These are phyloP conservation scores for Lasioglossum zephyrum DNA, from an alignment of 2,888 invertebrate genomes.

Conservation along the genomic window DNA sequence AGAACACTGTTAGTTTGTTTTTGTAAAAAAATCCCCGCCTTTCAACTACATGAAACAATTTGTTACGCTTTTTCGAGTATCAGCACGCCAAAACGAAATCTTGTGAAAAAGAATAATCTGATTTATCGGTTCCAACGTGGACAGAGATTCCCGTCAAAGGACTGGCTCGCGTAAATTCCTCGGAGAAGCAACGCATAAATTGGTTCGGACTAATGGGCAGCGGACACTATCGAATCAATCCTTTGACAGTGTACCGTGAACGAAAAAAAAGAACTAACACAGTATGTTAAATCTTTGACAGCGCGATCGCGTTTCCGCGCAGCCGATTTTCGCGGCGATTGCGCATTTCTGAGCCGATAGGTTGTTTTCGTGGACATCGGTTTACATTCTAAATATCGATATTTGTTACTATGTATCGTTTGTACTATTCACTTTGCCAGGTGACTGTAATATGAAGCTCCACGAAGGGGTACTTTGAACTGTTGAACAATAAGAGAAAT, in stretches of 20 bases:
- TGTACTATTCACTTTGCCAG: not conserved
- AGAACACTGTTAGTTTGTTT: not conserved
- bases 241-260: conserved; percentile 35
- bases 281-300: conserved; percentile 47
- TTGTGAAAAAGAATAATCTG: not conserved
- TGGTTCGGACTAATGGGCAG: conserved; percentile 37
- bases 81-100: not conserved
- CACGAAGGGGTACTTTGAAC: not conserved
- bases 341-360: not conserved
- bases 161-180: conserved; percentile 24
- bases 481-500: not conserved
- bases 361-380: not conserved
- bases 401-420: not conserved
- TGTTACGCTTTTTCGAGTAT: not conserved
- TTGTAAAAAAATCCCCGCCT: not conserved
- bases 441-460: not conserved
- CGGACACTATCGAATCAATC: conserved; percentile 30
- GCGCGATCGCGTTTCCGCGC: conserved; percentile 37
- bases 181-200: conserved; percentile 33
- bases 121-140: not conserved
- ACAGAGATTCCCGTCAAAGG: conserved; percentile 36
- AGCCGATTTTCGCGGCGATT: conserved; percentile 51
- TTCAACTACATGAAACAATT: not conserved
- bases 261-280: not conserved
- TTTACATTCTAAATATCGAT: not conserved